Base-by-base conservation (phyloP, 2,797 vertebrate species). In the Dendrocincla fuliginosa region DNA sequence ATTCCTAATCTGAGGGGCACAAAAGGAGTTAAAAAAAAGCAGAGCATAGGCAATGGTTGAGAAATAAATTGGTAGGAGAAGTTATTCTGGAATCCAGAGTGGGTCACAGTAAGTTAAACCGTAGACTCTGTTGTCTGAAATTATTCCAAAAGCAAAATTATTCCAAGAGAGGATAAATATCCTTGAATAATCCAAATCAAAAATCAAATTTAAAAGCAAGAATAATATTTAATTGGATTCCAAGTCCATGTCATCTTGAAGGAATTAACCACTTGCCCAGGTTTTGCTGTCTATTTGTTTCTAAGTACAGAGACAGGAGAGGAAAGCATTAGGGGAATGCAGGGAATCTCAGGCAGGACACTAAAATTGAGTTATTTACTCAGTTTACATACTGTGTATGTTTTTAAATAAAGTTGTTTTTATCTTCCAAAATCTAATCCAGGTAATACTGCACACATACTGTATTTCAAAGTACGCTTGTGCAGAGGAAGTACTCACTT, bases 131-230 rank as follows among this genome's bases (percentile, higher is more conserved):
- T 83, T 77, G 49, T 77, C 85, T 86, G 87, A 94, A 91, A 89
- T 90, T 56, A 79, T 93, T 91, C 83, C 74, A 76, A 84, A 60
- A 89, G 53, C 46, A 50, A 57, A 96, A 92, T 59, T 90, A 81
- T 76, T 89, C 86, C 53, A 95, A 90, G 90, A 86, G 35, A 76
- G 73, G 46, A 88, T 76, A 93, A 90, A 84, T 81, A 81, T 28
- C 77, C 52, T 89, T 83, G 28, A 81, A 82, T 55, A 88, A 68
- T 83, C 53, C 81, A 95, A 95, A 88, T 85, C 33, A 49, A 79
- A 53, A 84, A 84, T 59, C 28, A 79, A 90, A 92, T 83, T 59
- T 12, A 92, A 91, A 88, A 91, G 68, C 76, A 95, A 93, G 46
- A 69, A 22, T 47, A 65, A 65, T 55, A 82, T 84, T 73, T 87